Evolutionary conservation across 2,888 invertebrate genomes (phyloP).

Genomic region (Sphinx pinastri): DNA sequence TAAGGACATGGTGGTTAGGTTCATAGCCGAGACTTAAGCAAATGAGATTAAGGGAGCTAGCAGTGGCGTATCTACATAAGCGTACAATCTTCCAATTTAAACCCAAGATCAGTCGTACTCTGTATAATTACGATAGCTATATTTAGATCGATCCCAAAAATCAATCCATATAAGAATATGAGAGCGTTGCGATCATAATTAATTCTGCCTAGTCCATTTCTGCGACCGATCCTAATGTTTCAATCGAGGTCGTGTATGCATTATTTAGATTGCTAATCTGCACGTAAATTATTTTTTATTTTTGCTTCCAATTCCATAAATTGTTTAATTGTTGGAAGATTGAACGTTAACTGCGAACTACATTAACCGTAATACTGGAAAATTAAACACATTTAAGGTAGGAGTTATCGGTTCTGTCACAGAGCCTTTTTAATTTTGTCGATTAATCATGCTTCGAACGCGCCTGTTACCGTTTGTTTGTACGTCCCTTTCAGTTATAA

Average conservation of each 20-base stretch:
- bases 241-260: too few species aligned
- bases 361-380: background rate
- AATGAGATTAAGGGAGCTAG: background rate
- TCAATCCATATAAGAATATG: too few species aligned
- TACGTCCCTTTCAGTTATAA: slow-evolving; percentile 29
- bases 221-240: too few species aligned
- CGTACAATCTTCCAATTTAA: slow-evolving; percentile 1
- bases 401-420: background rate
- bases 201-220: too few species aligned
- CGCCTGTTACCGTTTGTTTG: slow-evolving; percentile 5
- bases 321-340: background rate
- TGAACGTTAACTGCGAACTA: background rate
- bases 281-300: background rate
- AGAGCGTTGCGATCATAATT: too few species aligned
- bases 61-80: background rate
- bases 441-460: slow-evolving; percentile 16
- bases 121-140: too few species aligned
- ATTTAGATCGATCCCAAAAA: too few species aligned
- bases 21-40: background rate
- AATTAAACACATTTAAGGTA: background rate
- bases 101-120: background rate
- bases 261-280: background rate
- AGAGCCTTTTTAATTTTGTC: slow-evolving; percentile 8
- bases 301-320: background rate
- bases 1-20: slow-evolving; percentile 46